Evolutionary conservation across 2,113 vertebrate genomes (phyloP), one percentile per base, ranked within the genome.

Genomic region (Peucedramus taeniatus): DNA sequence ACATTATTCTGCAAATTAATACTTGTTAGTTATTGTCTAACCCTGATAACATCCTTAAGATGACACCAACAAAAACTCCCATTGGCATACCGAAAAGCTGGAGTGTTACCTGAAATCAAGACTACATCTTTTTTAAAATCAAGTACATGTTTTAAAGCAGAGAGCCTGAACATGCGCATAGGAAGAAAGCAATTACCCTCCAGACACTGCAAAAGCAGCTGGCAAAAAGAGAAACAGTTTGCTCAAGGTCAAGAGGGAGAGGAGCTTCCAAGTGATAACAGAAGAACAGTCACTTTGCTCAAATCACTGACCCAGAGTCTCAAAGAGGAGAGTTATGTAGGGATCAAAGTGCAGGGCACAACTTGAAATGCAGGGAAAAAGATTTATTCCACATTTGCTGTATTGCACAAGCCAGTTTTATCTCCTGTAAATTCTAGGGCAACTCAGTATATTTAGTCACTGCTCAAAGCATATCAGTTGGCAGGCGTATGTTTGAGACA

Each of bases 201-300:
- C 65, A 82, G 53, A 15, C 60, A 57, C 57, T 45, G 76, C 64
- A 85, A 87, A 89, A 64, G 44, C 57, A 91, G 78, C 39, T 9
- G 3, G 59, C 64, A 75, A 63, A n/a, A 85, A 40, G 23, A 70
- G 18, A 81, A 92, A 53, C n/a, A 28, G 40, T 71, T 40, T 68
- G 78, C 37, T 89, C 80, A 92, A 92, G 83, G 85, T 87, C 94
- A 81, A 8, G 50, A 90, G 60, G 42, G 39, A 95, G 50, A 88
- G 47, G 53, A 93, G 37, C 60, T 88, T 86, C 56, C 60, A 71
- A 85, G 56, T 0, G 22, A 88, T 50, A 95, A 57, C 16, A 70
- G 49, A 68, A 75, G 33, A 90, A 65, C 3, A 82, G 57, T 35
- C 47, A 60, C 28, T 63, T 44, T 60, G 33, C 39, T 65, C 70